Conservation (phyloP, 2,113 vertebrate species). For the Melanerpes aurifrons region DNA sequence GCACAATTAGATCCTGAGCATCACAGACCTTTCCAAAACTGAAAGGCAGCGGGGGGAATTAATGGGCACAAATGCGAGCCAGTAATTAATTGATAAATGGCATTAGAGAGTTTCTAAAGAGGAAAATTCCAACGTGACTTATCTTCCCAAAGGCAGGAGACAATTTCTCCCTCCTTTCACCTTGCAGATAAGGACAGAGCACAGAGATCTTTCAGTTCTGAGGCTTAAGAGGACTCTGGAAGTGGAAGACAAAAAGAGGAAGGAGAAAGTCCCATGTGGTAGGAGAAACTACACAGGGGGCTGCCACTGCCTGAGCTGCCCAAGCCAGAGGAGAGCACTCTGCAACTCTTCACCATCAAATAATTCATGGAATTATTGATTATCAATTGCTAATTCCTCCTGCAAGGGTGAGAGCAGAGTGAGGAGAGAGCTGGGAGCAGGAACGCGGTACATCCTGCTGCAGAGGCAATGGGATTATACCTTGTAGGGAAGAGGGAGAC, state of each 20-base stretch:
- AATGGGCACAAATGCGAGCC: conserved; percentile 45
- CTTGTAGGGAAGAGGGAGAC: neutral
- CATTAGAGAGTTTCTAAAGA: conserved; percentile 54
- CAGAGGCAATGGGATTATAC: accelerated
- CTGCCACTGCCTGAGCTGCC: neutral
- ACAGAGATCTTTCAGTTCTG: neutral
- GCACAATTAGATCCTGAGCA: conserved; percentile 27
- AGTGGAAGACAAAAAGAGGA: neutral
- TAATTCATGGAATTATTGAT: neutral
- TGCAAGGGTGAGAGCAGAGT: neutral
- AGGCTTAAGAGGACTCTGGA: neutral
- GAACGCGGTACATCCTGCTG: accelerated
- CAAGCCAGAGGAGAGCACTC: accelerated
- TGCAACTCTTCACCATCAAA: accelerated
- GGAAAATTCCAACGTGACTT: conserved; percentile 60
- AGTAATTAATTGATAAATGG: conserved; percentile 75
- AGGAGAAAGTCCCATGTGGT: neutral
- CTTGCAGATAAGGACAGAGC: conserved; percentile 66
- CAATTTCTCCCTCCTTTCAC: conserved; percentile 59
- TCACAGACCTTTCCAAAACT: conserved; percentile 17
- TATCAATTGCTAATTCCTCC: neutral
- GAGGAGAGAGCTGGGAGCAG: accelerated
- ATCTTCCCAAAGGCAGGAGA: conserved; percentile 57
- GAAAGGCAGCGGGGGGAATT: conserved; percentile 60
- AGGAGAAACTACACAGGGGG: neutral